phyloP scores from a whole-genome alignment of 2,113 vertebrate genomes.

The Meleagris gallopavo region DNA sequence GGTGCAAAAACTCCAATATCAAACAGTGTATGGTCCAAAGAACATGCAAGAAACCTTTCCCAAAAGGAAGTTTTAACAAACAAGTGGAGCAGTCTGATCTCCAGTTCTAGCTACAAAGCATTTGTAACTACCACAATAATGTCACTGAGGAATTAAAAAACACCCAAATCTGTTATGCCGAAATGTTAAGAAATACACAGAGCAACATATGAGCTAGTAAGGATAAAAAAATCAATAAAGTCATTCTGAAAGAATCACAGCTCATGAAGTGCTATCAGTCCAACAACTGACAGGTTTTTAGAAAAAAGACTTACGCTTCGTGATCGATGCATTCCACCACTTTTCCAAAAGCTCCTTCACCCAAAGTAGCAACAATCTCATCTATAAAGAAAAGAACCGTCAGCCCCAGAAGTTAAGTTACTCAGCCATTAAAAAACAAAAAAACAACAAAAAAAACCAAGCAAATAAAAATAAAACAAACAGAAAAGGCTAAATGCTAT shows the following conservation, averaged over 20 bases:
- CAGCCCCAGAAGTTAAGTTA: slow-evolving; percentile 28
- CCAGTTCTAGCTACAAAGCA: neutral
- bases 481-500: slow-evolving; percentile 31
- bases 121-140: neutral
- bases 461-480: neutral
- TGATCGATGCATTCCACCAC: slow-evolving; percentile 91
- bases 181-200: neutral
- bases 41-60: neutral
- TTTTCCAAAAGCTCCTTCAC: slow-evolving; percentile 94
- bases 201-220: neutral
- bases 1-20: neutral
- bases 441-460: too few species aligned
- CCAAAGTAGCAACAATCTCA: slow-evolving; percentile 91
- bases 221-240: neutral
- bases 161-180: neutral
- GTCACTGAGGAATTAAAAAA: neutral
- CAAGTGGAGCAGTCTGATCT: neutral
- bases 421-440: slow-evolving; percentile 30
- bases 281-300: neutral
- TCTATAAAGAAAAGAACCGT: slow-evolving; percentile 84
- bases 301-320: slow-evolving; percentile 63
- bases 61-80: neutral
- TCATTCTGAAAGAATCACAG: too few species aligned
- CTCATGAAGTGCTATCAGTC: too few species aligned
- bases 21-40: neutral